phyloP scores from a whole-genome alignment of 2,888 invertebrate genomes.

The Eupeodes luniger region DNA sequence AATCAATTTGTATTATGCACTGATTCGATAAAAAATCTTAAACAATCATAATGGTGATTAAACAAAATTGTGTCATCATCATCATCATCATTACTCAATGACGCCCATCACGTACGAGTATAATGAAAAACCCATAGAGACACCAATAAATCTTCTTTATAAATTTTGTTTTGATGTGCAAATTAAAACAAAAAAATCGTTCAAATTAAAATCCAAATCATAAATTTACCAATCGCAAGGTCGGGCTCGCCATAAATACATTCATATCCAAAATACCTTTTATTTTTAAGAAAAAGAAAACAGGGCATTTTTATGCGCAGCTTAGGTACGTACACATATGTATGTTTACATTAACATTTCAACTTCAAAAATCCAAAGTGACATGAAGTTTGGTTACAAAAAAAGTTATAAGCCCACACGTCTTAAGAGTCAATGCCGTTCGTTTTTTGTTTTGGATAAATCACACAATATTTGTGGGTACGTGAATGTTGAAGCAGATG shows the following conservation, averaged over 20 bases:
- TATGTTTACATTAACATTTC: conserved; percentile 40
- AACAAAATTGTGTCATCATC: conserved; percentile 22
- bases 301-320: conserved; percentile 1
- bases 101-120: conserved; percentile 15
- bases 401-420: conserved; percentile 59
- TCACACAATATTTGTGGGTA: conserved; percentile 44
- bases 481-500: neutral
- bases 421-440: conserved; percentile 67
- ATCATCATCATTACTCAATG: conserved; percentile 15
- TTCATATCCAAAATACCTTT: conserved; percentile 9
- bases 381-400: conserved; percentile 63
- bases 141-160: conserved; percentile 4
- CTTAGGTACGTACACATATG: neutral
- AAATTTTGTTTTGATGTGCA: conserved; percentile 30
- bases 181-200: conserved; percentile 24
- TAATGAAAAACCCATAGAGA: neutral
- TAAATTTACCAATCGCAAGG: conserved; percentile 49
- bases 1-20: neutral
- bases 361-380: conserved; percentile 50
- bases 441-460: conserved; percentile 51
- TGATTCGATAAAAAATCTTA: neutral
- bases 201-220: conserved; percentile 22
- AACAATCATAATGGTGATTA: neutral
- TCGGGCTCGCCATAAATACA: conserved; percentile 38
- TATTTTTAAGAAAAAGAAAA: neutral